Conservation (phyloP, 2,888 invertebrate species). For the Scaptomyza tumidula region DNA sequence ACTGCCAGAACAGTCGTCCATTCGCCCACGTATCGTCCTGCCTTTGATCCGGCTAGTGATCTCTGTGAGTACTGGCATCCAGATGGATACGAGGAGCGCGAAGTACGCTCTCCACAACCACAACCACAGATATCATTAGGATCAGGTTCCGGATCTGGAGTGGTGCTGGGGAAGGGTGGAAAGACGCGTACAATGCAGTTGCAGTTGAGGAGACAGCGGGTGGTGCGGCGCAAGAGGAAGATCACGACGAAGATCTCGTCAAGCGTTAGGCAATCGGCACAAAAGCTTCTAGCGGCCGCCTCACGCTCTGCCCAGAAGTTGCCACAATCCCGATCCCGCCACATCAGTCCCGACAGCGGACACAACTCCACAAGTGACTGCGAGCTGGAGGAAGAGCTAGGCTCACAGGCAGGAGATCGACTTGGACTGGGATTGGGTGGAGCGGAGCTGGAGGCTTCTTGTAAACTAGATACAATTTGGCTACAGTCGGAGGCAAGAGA, state of each 20-base stretch:
- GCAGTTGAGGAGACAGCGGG: conserved; percentile 77
- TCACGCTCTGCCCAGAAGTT: conserved; percentile 46
- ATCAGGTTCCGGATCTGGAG: background rate
- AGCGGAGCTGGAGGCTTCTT: conserved; percentile 56
- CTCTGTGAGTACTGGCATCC: conserved; percentile 83
- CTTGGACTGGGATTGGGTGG: conserved; percentile 21
- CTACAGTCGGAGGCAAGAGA: conserved; percentile 57
- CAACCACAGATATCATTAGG: conserved; percentile 18
- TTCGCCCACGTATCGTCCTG: conserved; percentile 83
- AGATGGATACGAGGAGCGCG: conserved; percentile 76
- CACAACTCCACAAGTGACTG: conserved; percentile 82
- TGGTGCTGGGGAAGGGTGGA: background rate
- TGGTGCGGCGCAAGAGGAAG: conserved; percentile 81
- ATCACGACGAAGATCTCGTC: conserved; percentile 67
- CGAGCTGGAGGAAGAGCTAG: conserved; percentile 52
- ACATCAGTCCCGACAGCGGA: conserved; percentile 83
- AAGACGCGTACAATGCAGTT: conserved; percentile 55
- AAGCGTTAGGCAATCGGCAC: conserved; percentile 78
- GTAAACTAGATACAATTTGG: conserved; percentile 64
- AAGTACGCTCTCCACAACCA: conserved; percentile 74
- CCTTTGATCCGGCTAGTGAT: conserved; percentile 84
- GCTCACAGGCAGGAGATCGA: background rate
- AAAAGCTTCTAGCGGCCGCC: conserved; percentile 66
- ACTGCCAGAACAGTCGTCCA: conserved; percentile 68
- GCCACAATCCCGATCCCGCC: conserved; percentile 24